These are phyloP conservation scores for Eurois occulta DNA, from an alignment of 2,888 invertebrate species.

Conservation along the genomic window DNA sequence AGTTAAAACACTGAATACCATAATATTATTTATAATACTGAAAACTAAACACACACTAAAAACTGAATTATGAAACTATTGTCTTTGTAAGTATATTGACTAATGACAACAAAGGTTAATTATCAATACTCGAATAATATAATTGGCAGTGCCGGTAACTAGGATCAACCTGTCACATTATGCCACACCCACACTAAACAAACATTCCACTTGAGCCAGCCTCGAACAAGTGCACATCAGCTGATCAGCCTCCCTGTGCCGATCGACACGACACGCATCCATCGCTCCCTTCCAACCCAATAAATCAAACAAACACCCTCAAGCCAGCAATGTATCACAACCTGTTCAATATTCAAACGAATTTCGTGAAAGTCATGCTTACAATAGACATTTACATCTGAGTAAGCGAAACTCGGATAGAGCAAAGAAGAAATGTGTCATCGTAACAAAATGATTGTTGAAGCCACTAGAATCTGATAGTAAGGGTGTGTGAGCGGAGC, in stretches of 20 bases:
- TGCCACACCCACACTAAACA: conserved; percentile 76
- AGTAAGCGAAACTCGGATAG: conserved; percentile 70
- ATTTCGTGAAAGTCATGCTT: conserved; percentile 45
- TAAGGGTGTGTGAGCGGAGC: conserved; percentile 83
- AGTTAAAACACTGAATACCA: too few relatives aligned
- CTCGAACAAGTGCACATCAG: conserved; percentile 63
- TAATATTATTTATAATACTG: not conserved
- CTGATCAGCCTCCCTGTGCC: conserved; percentile 57
- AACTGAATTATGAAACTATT: not conserved
- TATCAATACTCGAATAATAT: conserved; percentile 29
- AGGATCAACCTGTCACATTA: conserved; percentile 78
- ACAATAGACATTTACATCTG: conserved; percentile 57
- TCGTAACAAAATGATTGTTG: conserved; percentile 78
- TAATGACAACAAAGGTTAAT: conserved; percentile 32
- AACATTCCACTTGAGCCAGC: conserved; percentile 61
- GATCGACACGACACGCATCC: conserved; percentile 60
- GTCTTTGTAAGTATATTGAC: not conserved
- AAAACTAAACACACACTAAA: conserved; percentile 1
- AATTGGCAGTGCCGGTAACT: conserved; percentile 46
- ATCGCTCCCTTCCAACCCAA: conserved; percentile 59
- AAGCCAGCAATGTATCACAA: conserved; percentile 52
- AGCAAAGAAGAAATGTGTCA: conserved; percentile 77
- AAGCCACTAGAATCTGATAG: conserved; percentile 81
- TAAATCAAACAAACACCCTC: conserved; percentile 30
- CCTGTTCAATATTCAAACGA: conserved; percentile 18